Evolutionary conservation across 2,888 invertebrate genomes (phyloP), one percentile per base, ranked within the genome.

Genomic region (Limnephilus lunatus): DNA sequence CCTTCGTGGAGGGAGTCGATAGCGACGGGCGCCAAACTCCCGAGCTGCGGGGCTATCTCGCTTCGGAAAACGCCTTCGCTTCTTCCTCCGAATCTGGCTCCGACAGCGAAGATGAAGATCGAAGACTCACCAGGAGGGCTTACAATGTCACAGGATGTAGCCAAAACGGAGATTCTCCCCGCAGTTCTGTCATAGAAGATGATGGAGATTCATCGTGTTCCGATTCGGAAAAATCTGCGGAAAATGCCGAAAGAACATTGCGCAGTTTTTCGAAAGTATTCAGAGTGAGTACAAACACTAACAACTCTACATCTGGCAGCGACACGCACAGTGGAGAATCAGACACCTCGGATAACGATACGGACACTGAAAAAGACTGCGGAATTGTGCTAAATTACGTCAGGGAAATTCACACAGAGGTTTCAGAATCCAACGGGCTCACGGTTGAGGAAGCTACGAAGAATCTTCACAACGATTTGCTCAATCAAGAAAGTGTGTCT

Each of bases 281-380:
- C 94, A 97, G 97, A 1, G 97, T 97, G 32, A 97, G 97, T 94
- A 97, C 97, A 32, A 97, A 97, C 94, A 97, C 97, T 12, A 95
- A 95, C 32, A 96, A 96, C 90, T 97, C 97, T 12, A 97, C 97
- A 3, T 97, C 97, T 0, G 97, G 97, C 90, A 95, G 96, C 83
- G 97, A 97, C 91, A 96, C 96, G 94, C 97, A 96, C 93, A 96
- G 96, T 93, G 96, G 96, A 92, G 97, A 97, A 85, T 97, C 96
- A 89, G 96, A 97, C 94, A 97, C 97, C 88, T 97, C 97, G 68
- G 97, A 97, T 94, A 97, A 97, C 93, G 97, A 97, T 94, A 96
- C 96, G 5, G 96, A 96, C 92, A 96, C 96, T 0, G 96, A 96
- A 94, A 95, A 95, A 90, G 96, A 96, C 94, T 95, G 95, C 93